Evolutionary conservation across 2,113 vertebrate genomes (phyloP).

Genomic region (Stegostoma tigrinum): DNA sequence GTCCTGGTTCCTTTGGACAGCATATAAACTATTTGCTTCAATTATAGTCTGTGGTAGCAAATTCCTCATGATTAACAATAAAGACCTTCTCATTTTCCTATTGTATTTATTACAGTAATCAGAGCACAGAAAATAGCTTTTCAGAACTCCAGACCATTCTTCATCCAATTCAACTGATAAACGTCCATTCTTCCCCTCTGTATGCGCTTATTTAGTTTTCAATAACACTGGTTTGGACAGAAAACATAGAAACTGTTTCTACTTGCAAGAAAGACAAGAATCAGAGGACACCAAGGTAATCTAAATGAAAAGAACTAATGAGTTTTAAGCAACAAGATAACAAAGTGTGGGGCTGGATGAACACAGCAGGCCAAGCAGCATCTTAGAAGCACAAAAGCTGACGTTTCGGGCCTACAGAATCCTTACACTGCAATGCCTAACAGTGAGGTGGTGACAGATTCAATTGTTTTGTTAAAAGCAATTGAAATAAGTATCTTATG

Average conservation of each 20-base stretch:
- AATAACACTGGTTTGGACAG: background rate
- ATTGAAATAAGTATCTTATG: background rate
- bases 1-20: background rate
- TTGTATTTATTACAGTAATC: background rate
- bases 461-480: background rate
- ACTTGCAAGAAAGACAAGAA: background rate
- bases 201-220: background rate
- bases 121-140: background rate
- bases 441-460: background rate
- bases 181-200: background rate
- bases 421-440: background rate
- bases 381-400: too few species aligned
- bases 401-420: too few species aligned
- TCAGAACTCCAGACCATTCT: background rate
- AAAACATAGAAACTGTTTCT: background rate
- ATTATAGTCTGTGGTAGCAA: background rate
- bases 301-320: background rate
- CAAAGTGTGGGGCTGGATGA: too few species aligned
- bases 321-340: too few species aligned
- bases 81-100: background rate
- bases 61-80: background rate
- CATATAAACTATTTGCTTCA: background rate
- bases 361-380: too few species aligned
- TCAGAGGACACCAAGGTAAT: background rate
- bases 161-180: background rate